Conservation (phyloP, 1,140 invertebrate genomes). For the Lepidurus apus region DNA sequence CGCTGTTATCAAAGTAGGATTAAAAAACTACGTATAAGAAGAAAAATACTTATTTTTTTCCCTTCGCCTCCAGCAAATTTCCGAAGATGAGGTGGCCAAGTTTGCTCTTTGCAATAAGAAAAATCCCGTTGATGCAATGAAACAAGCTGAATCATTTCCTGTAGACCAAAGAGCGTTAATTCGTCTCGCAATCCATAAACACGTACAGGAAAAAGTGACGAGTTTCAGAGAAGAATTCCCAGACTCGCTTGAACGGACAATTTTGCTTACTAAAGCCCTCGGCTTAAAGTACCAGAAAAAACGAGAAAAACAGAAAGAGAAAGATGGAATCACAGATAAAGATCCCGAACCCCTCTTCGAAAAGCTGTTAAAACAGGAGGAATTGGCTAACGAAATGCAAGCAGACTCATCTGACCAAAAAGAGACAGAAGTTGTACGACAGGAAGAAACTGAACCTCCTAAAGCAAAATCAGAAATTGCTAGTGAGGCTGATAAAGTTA, state of each 20-base stretch:
- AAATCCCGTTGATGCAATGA: not conserved
- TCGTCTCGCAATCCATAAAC: not conserved
- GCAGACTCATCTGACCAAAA: not conserved
- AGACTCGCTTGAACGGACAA: not conserved
- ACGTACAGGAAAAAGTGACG: not conserved
- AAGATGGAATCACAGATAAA: not conserved
- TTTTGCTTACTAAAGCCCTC: not conserved
- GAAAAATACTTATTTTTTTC: not conserved
- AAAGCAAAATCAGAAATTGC: not conserved
- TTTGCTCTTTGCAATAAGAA: constrained; percentile 1
- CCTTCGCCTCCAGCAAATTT: not conserved
- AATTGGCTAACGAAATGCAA: not conserved
- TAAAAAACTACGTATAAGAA: not conserved
- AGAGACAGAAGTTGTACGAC: not conserved
- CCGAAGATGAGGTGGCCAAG: not conserved
- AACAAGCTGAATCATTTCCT: not conserved
- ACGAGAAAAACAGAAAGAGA: not conserved
- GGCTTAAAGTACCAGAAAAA: not conserved
- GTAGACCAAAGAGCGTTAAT: not conserved
- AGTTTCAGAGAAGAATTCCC: not conserved
- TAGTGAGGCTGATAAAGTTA: not conserved
- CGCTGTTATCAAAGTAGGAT: not conserved
- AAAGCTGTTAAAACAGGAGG: not conserved
- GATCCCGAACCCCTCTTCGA: not conserved
- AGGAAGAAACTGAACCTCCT: not conserved